phyloP scores from a whole-genome alignment of 2,797 vertebrate genomes.

The Melanotaenia parkinsoni region DNA sequence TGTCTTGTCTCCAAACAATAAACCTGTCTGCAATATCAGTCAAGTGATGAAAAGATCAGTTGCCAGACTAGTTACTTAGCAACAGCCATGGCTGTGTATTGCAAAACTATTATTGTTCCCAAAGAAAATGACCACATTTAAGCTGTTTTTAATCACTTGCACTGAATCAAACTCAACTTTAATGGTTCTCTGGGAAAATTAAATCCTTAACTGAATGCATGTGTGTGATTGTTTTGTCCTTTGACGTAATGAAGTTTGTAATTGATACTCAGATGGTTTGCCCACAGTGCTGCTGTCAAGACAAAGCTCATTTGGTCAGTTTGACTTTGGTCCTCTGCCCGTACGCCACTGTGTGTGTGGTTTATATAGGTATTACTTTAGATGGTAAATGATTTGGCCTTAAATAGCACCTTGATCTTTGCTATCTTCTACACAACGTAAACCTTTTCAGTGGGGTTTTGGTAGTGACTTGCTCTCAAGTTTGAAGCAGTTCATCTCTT shows the following conservation, averaged over 20 bases:
- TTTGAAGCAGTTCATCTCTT: too few species aligned
- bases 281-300: not conserved
- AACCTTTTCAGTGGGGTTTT: too few species aligned
- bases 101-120: constrained; percentile 26
- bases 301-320: constrained; percentile 11
- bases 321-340: constrained; percentile 2
- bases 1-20: constrained; percentile 31
- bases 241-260: constrained; percentile 17
- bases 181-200: constrained; percentile 38
- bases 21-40: constrained; percentile 38
- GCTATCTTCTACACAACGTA: not conserved
- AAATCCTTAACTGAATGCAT: constrained; percentile 31
- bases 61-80: constrained; percentile 55
- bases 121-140: constrained; percentile 41
- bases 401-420: not conserved
- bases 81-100: constrained; percentile 43
- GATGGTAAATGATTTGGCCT: not conserved
- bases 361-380: not conserved
- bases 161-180: constrained; percentile 46
- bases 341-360: not conserved
- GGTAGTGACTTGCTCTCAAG: too few species aligned
- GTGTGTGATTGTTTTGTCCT: constrained; percentile 32
- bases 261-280: constrained; percentile 23
- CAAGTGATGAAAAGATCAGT: constrained; percentile 46
- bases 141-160: constrained; percentile 54